Base-by-base conservation (phyloP, 2,113 vertebrate genomes). In the Trematomus loennbergii region DNA sequence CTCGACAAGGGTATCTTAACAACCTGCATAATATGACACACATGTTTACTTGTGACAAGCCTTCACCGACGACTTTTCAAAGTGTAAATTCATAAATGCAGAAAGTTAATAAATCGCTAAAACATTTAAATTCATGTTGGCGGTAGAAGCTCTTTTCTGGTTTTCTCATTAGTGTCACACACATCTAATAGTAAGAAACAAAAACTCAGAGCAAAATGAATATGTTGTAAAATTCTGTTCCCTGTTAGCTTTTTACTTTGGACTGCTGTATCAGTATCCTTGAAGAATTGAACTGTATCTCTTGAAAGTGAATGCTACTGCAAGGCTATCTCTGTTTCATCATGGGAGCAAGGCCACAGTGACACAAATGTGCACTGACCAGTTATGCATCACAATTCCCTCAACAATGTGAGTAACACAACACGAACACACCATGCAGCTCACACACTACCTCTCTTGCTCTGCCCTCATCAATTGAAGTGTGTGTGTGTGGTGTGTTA, bases 321-420 rank as follows among this genome's bases (percentile, higher is more conserved):
- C 12, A 4, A 40, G 59, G 71, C 70, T 81, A 78, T 88, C 81
- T 74, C 10, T 84, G 70, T 87, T 86, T 75, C 57, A 75, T 84
- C 75, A 57, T 67, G 72, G 88, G 87, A 87, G 62, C 64, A 45
- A 77, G 74, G 75, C 79, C 40, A 62, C 69, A 80, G 46, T 86
- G 81, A 91, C 65, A 73, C 65, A 84, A 90, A 93, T 75, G 49
- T 53, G 22, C 69, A 66, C 60, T 86, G 89, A 92, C 91, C 87
- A 83, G 75, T 87, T 82, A 77, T 69, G 79, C 70, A 71, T 81
- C 46, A 68, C 55, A 85, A 92, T 86, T 91, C 88, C 65, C 66
- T 46, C 85, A 91, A 89, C 83, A 89, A 87, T 86, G 83, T 89
- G 72, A 45, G 74, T 69, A 84, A 59, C 18, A 12, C 78, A 66